phyloP scores from a whole-genome alignment of 2,797 vertebrate species.

The Oceanodroma leucorhoa region DNA sequence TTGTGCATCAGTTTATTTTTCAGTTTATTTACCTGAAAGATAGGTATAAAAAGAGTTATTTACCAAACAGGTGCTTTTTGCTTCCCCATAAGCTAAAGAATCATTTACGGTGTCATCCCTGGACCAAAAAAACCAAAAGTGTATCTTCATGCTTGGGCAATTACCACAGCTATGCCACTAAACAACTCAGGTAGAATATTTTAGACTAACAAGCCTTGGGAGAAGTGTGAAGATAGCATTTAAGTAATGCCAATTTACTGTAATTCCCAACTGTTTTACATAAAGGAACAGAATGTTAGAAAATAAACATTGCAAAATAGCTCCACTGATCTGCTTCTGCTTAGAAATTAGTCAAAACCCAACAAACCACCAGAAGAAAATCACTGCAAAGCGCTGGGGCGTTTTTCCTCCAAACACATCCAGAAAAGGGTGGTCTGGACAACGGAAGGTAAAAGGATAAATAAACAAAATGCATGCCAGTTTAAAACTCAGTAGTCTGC shows the following conservation, averaged over 20 bases:
- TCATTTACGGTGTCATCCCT: neutral
- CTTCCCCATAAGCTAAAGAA: neutral
- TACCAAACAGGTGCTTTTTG: neutral
- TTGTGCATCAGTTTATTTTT: neutral
- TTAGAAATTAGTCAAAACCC: neutral
- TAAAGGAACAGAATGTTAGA: neutral
- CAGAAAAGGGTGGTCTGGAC: neutral
- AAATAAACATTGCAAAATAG: neutral
- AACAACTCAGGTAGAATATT: neutral
- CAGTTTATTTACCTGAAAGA: neutral
- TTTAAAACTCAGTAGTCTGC: neutral
- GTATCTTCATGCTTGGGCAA: neutral
- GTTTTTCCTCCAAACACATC: rapidly evolving
- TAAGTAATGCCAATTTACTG: neutral
- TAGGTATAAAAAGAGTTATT: neutral
- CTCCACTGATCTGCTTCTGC: neutral
- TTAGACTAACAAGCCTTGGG: neutral
- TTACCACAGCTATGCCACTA: neutral
- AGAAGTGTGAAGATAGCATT: neutral
- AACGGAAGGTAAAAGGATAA: neutral
- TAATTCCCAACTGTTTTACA: neutral
- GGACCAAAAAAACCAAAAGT: neutral
- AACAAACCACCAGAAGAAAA: neutral
- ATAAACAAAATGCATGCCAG: neutral
- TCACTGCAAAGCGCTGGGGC: rapidly evolving